phyloP scores from a whole-genome alignment of 2,797 vertebrate genomes.

The Takifugu ocellatus region DNA sequence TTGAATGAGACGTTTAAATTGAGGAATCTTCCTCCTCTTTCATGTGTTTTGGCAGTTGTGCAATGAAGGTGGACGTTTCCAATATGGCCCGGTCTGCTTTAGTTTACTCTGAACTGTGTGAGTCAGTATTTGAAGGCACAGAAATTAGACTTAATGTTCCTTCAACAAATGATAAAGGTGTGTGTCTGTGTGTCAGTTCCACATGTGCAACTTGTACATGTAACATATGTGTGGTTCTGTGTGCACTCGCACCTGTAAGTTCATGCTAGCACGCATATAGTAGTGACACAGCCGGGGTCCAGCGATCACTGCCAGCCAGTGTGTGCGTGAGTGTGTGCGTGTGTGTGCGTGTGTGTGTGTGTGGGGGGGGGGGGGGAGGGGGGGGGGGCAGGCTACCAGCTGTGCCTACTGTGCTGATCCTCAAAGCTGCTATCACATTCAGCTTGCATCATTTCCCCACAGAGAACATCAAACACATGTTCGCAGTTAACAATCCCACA shows the following conservation, averaged over 20 bases:
- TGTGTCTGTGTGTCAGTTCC: no score
- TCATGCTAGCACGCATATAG: constrained; percentile 35
- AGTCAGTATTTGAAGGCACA: neutral
- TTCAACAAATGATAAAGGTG: neutral
- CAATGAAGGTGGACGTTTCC: no score
- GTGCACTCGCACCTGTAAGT: constrained; percentile 36
- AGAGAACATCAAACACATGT: constrained; percentile 44
- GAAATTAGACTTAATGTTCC: neutral
- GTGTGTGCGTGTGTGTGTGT: constrained; percentile 6
- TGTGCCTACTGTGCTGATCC: constrained; percentile 46
- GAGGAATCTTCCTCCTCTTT: neutral
- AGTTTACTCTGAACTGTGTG: no score
- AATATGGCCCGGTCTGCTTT: no score
- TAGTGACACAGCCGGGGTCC: constrained; percentile 53
- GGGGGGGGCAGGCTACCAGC: constrained; percentile 30
- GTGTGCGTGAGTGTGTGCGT: constrained; percentile 14
- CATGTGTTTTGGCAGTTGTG: neutral
- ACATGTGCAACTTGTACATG: no score
- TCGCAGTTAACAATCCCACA: constrained; percentile 21
- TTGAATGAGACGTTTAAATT: no score
- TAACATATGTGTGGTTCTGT: no score
- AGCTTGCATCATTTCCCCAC: constrained; percentile 49
- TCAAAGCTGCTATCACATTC: constrained; percentile 51
- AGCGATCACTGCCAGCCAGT: constrained; percentile 31
- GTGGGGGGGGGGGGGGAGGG: neutral